A percentile compares a stretch with the other conserved stretches of the same genome.
Conservation (phyloP, 2,888 invertebrate genomes). For the Agriopis aurantiaria region DNA sequence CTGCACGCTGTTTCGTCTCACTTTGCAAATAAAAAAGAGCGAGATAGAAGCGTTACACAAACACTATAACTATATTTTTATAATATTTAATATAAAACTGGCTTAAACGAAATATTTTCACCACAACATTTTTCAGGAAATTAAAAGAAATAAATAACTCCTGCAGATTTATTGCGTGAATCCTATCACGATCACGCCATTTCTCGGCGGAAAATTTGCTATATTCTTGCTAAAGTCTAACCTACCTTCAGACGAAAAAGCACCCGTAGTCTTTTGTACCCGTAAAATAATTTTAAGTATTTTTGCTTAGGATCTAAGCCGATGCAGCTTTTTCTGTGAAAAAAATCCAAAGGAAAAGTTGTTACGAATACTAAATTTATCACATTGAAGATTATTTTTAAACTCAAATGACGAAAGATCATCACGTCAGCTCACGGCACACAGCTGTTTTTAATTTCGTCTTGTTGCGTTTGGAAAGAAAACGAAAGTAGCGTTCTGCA, state of each 20-base stretch:
- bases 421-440: conserved; percentile 3
- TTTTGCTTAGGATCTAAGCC: conserved; percentile 36
- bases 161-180: conserved; percentile 39
- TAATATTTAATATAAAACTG: too few relatives aligned
- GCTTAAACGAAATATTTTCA: too few relatives aligned
- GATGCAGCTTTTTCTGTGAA: conserved; percentile 9
- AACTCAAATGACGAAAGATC: conserved; percentile 2
- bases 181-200: conserved; percentile 35
- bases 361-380: conserved; percentile 14
- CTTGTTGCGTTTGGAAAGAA: conserved; percentile 23
- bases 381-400: conserved; percentile 3
- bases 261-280: neutral
- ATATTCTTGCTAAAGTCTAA: conserved; percentile 17
- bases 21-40: too few relatives aligned
- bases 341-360: conserved; percentile 20
- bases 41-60: too few relatives aligned
- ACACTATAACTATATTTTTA: too few relatives aligned
- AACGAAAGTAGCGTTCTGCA: conserved; percentile 12
- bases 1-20: too few relatives aligned
- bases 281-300: too few relatives aligned
- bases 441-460: conserved; percentile 23
- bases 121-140: conserved; percentile 35
- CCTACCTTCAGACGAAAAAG: conserved; percentile 7
- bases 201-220: conserved; percentile 25
- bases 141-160: conserved; percentile 40